Base-by-base conservation (phyloP, 2,797 vertebrate species). In the Bucorvus abyssinicus region DNA sequence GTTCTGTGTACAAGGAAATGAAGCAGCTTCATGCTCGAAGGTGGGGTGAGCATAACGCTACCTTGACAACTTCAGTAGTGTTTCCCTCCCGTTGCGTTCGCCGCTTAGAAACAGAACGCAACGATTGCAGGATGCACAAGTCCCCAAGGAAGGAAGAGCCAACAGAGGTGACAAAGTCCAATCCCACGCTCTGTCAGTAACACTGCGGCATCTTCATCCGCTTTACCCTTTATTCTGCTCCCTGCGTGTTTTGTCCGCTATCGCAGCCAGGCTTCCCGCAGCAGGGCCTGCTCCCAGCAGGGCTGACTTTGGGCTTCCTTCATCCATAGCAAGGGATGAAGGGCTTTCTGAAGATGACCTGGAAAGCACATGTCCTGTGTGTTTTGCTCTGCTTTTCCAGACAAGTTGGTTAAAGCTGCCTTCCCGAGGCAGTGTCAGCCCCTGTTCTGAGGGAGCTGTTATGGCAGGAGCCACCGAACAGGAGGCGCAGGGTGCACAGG, bases 341-440 rank as follows among this genome's bases (percentile, higher is more conserved):
- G 24, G 36, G 11, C 23, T 69, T 65, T 67, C 59, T 32, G 63
- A 30, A 79, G 60, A 57, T 17, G 17, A 75, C 42, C 14, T 40
- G 34, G 21, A n/a, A 69, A 44, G 13, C 7, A 15, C 36, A 6
- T 1, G 16, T 50, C 34, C 45, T 1, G 1, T 27, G 18, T 38
- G 53, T 18, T 45, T 55, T 30, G 36, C 0, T 2, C 47, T 53
- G 87, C 50, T 79, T 63, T 79, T 59, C 24, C 14, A 22, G 56
- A 24, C 21, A 30, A 34, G 14, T 22, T 49, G 74, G 49, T 50
- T 42, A 29, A 68, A 79, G 38, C 23, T 53, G 68, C 16, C 21
- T 53, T 57, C 23, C 4, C 0, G 4, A 49, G 44, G 21, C 1
- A 1, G 6, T 10, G 14, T 9, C 27, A 36, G n/a, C 10, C 55